phyloP scores from a whole-genome alignment of 2,888 invertebrate genomes.

The Oasisia sp. region DNA sequence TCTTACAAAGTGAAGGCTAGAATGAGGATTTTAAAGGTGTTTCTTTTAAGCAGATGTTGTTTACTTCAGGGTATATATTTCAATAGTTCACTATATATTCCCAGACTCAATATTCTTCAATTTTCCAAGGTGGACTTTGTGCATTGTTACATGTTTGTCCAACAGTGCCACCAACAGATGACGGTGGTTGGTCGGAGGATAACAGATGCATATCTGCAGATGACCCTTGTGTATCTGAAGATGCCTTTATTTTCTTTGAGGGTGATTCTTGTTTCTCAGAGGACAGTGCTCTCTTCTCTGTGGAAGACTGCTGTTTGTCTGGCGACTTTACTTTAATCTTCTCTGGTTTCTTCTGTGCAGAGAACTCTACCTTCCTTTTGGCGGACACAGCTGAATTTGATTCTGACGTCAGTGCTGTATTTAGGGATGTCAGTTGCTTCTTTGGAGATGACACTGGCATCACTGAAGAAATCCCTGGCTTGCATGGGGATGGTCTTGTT shows the following conservation, averaged over 20 bases:
- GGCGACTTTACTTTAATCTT: no score
- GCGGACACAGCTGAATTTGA: neutral
- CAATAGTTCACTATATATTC: neutral
- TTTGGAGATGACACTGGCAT: neutral
- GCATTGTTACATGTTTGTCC: neutral
- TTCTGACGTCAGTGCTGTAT: neutral
- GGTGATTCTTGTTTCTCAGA: neutral
- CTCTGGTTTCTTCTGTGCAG: no score
- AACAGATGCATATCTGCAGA: no score
- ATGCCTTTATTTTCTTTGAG: neutral
- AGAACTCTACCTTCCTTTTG: neutral
- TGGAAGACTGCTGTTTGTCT: neutral
- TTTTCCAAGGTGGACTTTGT: neutral
- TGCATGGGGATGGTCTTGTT: neutral
- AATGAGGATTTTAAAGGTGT: no score
- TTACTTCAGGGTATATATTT: neutral
- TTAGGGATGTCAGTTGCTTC: neutral
- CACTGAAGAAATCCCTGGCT: neutral
- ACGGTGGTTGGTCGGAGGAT: no score
- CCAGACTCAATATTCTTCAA: constrained; percentile 1
- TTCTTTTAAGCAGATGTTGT: no score
- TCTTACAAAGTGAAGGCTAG: no score
- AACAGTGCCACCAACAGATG: neutral
- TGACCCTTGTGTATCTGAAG: neutral
- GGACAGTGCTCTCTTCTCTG: neutral